Evolutionary conservation across 1,140 invertebrate genomes (phyloP).

Genomic region (Bombus affinis): DNA sequence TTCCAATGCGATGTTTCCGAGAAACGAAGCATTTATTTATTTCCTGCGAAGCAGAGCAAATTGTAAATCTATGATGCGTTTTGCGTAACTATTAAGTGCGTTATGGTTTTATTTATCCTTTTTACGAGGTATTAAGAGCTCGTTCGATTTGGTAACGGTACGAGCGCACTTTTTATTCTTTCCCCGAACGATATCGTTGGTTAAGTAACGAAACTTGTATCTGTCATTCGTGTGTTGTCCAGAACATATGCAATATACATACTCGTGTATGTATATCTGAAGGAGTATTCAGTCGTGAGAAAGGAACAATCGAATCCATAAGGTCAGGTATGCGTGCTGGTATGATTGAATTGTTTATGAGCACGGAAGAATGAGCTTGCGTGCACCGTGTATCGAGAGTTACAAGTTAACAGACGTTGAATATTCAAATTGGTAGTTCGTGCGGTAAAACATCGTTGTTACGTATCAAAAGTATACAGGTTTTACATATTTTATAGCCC

Average conservation of each 20-base stretch:
- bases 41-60: background rate
- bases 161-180: background rate
- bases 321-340: background rate
- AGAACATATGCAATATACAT: background rate
- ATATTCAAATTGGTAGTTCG: background rate
- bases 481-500: background rate
- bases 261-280: background rate
- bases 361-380: background rate
- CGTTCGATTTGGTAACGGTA: constrained; percentile 5
- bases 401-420: background rate
- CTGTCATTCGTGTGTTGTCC: constrained; percentile 35
- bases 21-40: background rate
- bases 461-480: background rate
- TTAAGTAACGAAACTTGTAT: constrained; percentile 48
- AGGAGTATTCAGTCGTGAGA: constrained; percentile 41
- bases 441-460: background rate
- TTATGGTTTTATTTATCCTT: background rate
- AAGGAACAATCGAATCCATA: constrained; percentile 40
- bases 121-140: constrained; percentile 29
- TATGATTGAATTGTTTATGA: constrained; percentile 32
- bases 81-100: background rate
- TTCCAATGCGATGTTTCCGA: background rate
- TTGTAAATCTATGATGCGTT: background rate
- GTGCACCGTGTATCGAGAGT: background rate
- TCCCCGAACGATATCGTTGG: constrained; percentile 4